Conservation (phyloP, 2,797 vertebrate species). For the Anas bernieri region DNA sequence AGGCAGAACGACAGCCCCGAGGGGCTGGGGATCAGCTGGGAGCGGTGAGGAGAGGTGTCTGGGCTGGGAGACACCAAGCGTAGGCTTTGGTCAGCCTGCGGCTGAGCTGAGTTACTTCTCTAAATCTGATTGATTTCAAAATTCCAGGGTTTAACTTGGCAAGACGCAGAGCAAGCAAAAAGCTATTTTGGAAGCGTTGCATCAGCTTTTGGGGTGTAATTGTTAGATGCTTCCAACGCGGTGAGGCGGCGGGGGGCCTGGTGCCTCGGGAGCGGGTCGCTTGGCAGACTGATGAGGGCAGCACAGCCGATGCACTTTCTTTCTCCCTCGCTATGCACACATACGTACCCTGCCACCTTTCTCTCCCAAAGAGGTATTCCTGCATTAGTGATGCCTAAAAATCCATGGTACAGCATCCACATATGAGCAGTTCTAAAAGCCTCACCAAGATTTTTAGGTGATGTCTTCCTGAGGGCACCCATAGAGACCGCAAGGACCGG, state of each 20-base stretch:
- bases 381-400: background rate
- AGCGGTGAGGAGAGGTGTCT: background rate
- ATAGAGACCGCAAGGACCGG: background rate
- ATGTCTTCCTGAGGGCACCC: background rate
- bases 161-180: background rate
- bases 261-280: background rate
- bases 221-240: background rate
- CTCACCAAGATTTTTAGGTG: background rate
- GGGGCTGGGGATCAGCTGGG: background rate
- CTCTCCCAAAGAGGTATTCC: background rate
- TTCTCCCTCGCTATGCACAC: background rate
- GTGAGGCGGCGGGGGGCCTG: background rate
- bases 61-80: background rate
- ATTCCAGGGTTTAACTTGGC: background rate
- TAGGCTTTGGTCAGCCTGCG: background rate
- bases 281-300: background rate
- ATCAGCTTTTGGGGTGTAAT: background rate
- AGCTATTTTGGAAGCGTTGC: background rate
- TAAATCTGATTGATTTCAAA: background rate
- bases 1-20: fast-evolving
- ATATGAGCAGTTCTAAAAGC: background rate
- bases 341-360: background rate
- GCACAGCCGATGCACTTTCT: background rate
- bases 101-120: background rate
- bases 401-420: background rate